Evolutionary conservation across 2,888 invertebrate genomes (phyloP).

Genomic region (Geotrupes spiniger): DNA sequence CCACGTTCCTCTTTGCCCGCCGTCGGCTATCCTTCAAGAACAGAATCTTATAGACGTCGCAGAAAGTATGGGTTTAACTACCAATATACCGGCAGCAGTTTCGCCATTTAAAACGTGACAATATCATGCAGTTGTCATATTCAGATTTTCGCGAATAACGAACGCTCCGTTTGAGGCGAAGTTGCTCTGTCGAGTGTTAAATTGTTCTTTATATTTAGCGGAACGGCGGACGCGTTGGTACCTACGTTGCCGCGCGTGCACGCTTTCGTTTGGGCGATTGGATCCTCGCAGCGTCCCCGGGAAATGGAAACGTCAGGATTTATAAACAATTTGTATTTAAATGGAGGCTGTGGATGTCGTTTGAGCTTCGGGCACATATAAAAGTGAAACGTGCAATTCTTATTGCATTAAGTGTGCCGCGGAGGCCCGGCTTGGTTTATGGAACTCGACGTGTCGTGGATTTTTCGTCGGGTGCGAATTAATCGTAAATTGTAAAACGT

Average conservation of each 20-base stretch:
- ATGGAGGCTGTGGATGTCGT: constrained; percentile 22
- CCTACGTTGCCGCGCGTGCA: background rate
- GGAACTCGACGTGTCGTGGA: no score
- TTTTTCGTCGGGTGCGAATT: no score
- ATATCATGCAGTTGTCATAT: constrained; percentile 42
- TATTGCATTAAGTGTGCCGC: no score
- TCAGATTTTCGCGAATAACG: constrained; percentile 40
- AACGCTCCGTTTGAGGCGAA: constrained; percentile 32
- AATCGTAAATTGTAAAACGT: no score
- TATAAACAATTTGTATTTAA: constrained; percentile 37
- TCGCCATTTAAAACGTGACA: constrained; percentile 39
- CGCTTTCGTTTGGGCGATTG: constrained; percentile 9
- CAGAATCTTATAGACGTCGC: no score
- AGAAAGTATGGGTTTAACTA: background rate
- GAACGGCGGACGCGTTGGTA: constrained; percentile 3
- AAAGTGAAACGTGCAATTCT: constrained; percentile 1
- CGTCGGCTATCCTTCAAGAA: no score
- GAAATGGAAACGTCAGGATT: constrained; percentile 40
- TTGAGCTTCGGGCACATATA: constrained; percentile 2
- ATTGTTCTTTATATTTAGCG: constrained; percentile 17
- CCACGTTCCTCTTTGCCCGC: no score
- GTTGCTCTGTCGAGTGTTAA: constrained; percentile 26
- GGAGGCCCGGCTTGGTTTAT: no score
- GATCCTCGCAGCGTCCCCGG: constrained; percentile 34
- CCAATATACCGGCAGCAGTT: constrained; percentile 13